Evolutionary conservation across 2,797 vertebrate species (phyloP), one percentile per base, ranked within the genome.

Genomic region (Garrulus glandarius): DNA sequence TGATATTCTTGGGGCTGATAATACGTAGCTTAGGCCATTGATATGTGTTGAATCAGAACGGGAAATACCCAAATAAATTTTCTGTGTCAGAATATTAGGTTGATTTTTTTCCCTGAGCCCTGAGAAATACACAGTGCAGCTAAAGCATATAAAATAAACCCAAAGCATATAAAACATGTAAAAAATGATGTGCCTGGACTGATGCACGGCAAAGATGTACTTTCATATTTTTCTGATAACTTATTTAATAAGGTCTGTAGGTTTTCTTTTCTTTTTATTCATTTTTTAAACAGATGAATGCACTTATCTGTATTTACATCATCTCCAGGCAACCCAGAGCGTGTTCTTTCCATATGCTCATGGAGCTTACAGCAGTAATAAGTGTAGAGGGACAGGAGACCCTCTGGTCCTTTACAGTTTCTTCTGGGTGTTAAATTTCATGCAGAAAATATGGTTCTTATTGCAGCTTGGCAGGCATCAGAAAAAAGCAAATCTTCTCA

Each of bases 341-440:
- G 18, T 50, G 53, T 87, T 94, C 57, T 83, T 89, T 77, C 91
- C 87, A 87, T 87, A 17, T 69, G 87, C 16, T 86, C 24, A 8
- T 4, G 60, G 70, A 84, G 70, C 34, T 88, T 68, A 34, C 18
- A 57, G 87, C 92, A 57, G 22, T 77, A 89, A 78, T 80, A 87
- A 93, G 71, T 76, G 65, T 4, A 36, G 5, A 61, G 89, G 95
- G 91, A 87, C 72, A 96, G 49, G 53, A 96, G 95, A 96, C 89
- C 91, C 89, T 92, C 84, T 83, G 88, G 68, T 94, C 78, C 84
- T 92, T 92, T 87, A 47, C 56, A 67, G 87, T 87, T 96, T 80
- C 87, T 91, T 91, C 59, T 85, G 92, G 47, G 95, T 97, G 84
- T 97, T 94, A 84, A 93, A 86, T 97, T 95, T 97, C 95, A 89